Evolutionary conservation across 2,797 vertebrate genomes (phyloP).

Genomic region (Coluber constrictor): DNA sequence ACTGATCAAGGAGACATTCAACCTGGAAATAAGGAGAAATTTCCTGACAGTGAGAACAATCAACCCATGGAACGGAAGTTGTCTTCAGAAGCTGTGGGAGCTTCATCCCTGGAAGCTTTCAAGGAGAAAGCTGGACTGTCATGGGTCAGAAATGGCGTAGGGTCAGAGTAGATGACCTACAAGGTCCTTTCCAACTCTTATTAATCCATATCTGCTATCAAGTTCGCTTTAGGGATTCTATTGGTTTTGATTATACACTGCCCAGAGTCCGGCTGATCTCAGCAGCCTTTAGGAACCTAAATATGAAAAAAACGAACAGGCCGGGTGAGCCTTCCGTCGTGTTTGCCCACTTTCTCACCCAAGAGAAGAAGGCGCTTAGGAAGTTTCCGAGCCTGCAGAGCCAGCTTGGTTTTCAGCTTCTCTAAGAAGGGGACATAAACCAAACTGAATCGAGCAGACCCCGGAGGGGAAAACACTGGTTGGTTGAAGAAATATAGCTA

Average conservation of each 20-base stretch:
- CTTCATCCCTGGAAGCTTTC: too few species aligned
- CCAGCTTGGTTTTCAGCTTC: conserved; percentile 65
- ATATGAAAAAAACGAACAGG: neutral
- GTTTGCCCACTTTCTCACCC: neutral
- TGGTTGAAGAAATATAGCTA: conserved; percentile 84
- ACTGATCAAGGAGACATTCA: too few species aligned
- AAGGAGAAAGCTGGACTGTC: too few species aligned
- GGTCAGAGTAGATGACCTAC: too few species aligned
- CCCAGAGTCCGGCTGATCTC: neutral
- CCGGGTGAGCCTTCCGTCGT: neutral
- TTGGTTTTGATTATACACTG: neutral
- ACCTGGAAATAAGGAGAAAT: too few species aligned
- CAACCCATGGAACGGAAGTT: too few species aligned
- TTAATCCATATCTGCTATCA: neutral
- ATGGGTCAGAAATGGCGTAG: too few species aligned
- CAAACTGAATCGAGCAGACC: conserved; percentile 74
- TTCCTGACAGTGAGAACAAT: too few species aligned
- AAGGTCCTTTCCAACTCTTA: too few species aligned
- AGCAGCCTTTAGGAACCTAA: neutral
- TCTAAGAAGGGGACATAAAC: conserved; percentile 74
- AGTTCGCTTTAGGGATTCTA: neutral
- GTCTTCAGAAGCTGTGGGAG: too few species aligned
- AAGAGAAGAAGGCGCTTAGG: neutral
- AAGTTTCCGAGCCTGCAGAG: conserved; percentile 42
- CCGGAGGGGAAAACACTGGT: conserved; percentile 75